Evolutionary conservation across 1,140 invertebrate genomes (phyloP).

Genomic region (Oryctes rhinoceros): DNA sequence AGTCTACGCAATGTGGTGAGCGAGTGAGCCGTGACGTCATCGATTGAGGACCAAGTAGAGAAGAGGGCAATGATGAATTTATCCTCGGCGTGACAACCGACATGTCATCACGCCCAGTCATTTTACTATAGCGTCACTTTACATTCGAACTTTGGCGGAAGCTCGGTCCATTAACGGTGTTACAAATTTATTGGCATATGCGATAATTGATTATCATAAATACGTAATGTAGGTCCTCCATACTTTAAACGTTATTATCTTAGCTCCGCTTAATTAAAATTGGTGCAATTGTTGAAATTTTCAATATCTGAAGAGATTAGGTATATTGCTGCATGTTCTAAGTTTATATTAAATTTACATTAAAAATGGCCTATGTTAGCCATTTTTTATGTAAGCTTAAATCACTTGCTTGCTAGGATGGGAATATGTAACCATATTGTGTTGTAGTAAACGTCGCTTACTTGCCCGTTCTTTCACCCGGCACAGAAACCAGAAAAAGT

Average conservation of each 20-base stretch:
- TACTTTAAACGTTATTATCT: not conserved
- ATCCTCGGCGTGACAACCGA: conserved; percentile 51
- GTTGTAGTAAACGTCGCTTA: too few species aligned
- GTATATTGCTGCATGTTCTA: too few species aligned
- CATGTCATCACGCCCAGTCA: conserved; percentile 55
- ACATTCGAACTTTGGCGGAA: conserved; percentile 44
- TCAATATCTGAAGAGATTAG: too few species aligned
- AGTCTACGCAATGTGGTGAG: conserved; percentile 39
- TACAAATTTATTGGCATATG: conserved; percentile 38
- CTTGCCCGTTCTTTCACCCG: too few species aligned
- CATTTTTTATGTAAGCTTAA: too few species aligned
- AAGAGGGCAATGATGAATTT: conserved; percentile 51
- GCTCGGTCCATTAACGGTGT: conserved; percentile 46
- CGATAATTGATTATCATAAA: conserved; percentile 30
- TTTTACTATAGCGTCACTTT: conserved; percentile 52
- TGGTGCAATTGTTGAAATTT: too few species aligned
- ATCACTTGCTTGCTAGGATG: too few species aligned
- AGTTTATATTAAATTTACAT: too few species aligned
- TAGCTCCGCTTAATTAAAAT: too few species aligned
- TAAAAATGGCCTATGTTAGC: too few species aligned
- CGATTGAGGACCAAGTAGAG: conserved; percentile 42
- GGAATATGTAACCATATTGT: too few species aligned
- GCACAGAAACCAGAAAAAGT: too few species aligned
- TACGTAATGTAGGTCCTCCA: not conserved
- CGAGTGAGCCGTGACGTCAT: conserved; percentile 49